Conservation (phyloP, 92 coral and sea anemone species). For the Anthopleura xanthogrammica region DNA sequence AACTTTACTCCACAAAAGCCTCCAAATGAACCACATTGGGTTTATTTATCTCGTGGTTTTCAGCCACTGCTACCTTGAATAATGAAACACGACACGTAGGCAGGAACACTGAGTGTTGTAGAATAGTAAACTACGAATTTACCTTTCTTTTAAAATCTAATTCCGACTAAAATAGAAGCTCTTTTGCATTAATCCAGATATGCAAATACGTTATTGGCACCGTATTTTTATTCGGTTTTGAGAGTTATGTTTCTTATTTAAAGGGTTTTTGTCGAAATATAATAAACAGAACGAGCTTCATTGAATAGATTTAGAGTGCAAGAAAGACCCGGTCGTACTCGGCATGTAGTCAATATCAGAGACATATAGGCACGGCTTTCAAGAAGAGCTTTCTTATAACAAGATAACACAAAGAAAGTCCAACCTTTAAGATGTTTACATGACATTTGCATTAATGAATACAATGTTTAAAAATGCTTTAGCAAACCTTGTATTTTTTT, state of each 20-base stretch:
- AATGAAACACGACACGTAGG: neutral
- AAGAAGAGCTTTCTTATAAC: neutral
- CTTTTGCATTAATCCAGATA: neutral
- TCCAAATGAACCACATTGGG: slow-evolving; percentile 11
- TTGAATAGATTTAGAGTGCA: neutral
- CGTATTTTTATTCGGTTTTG: neutral
- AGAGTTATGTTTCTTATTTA: neutral
- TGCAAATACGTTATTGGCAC: neutral
- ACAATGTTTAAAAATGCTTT: no score
- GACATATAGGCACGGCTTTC: neutral
- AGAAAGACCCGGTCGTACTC: neutral
- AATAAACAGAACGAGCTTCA: neutral
- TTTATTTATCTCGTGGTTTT: neutral
- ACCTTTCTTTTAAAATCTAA: neutral
- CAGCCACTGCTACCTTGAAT: neutral
- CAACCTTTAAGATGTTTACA: no score
- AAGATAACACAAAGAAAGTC: neutral
- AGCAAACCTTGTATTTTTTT: no score
- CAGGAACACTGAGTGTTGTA: neutral
- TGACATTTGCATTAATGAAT: no score
- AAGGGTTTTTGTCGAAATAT: neutral
- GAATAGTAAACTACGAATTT: neutral
- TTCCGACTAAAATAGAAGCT: neutral
- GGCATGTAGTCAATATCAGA: neutral
- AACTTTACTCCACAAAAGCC: slow-evolving; percentile 11